These are phyloP conservation scores for Epinephelus fuscoguttatus DNA, from an alignment of 2,113 vertebrate species.

Conservation along the genomic window DNA sequence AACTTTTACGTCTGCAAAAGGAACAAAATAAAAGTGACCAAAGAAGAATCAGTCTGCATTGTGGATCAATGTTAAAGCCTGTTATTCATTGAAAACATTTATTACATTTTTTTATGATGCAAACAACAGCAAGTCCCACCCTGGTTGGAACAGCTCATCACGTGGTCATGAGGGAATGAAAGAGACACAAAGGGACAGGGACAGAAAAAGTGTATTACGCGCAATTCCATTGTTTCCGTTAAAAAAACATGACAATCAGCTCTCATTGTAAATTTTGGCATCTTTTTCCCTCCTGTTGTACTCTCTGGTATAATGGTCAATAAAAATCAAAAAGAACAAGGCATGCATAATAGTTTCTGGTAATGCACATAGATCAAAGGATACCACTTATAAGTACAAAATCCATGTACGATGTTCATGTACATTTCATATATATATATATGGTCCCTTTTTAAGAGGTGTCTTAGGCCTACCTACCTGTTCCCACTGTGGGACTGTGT, in stretches of 20 bases:
- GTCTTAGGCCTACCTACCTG: conserved; percentile 42
- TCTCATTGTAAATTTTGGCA: conserved; percentile 75
- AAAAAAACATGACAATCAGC: conserved; percentile 68
- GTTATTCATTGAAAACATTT: conserved; percentile 87
- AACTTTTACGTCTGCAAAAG: background rate
- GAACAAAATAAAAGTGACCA: background rate
- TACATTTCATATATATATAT: conserved; percentile 80
- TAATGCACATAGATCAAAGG: conserved; percentile 80
- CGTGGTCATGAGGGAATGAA: conserved; percentile 71
- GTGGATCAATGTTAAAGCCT: conserved; percentile 64
- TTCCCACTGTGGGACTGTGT: conserved; percentile 54
- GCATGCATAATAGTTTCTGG: conserved; percentile 84
- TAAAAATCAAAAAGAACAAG: conserved; percentile 78
- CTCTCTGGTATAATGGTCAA: conserved; percentile 67
- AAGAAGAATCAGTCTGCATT: conserved; percentile 35
- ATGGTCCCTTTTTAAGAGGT: conserved; percentile 70
- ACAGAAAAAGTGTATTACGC: conserved; percentile 75
- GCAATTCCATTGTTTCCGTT: conserved; percentile 67
- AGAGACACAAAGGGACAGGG: conserved; percentile 73
- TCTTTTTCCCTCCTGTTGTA: conserved; percentile 65
- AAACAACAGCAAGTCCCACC: conserved; percentile 78
- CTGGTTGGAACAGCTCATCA: conserved; percentile 78
- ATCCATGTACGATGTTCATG: conserved; percentile 79
- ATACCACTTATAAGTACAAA: conserved; percentile 75
- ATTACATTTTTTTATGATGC: conserved; percentile 83